Evolutionary conservation across 35 echinoderm and acorn worm species (phyloP).

Genomic region (Apostichopus parvimensis): DNA sequence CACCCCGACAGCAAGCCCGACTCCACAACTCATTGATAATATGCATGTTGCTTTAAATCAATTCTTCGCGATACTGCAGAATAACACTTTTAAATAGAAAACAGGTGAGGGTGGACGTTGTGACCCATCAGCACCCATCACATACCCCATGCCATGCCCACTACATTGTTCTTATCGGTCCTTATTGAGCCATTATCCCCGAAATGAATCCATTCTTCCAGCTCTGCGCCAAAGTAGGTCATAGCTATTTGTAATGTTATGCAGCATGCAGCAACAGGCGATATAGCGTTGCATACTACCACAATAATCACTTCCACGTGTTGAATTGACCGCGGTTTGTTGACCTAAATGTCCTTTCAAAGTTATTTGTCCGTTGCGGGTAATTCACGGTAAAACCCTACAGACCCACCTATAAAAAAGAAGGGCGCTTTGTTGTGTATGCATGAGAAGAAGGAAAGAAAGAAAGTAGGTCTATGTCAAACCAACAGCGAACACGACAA

Average conservation of each 20-base stretch:
- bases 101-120: background rate
- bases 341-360: conserved; percentile 26
- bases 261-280: conserved; percentile 18
- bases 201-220: background rate
- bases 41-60: too few species aligned
- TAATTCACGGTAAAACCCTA: conserved; percentile 13
- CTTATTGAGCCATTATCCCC: background rate
- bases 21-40: too few species aligned
- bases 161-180: background rate
- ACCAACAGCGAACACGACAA: background rate
- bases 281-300: background rate
- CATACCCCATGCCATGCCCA: background rate
- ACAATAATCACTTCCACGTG: conserved; percentile 33
- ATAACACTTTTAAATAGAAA: background rate
- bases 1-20: too few species aligned
- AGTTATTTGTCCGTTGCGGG: conserved; percentile 10
- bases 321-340: background rate
- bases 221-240: background rate
- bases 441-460: background rate
- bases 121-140: background rate
- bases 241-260: conserved; percentile 19
- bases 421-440: conserved; percentile 11
- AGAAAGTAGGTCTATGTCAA: conserved; percentile 34
- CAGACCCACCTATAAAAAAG: background rate
- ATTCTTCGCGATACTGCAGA: too few species aligned